Base-by-base conservation (phyloP, 2,888 invertebrate genomes). In the Aporophyla lueneburgensis region DNA sequence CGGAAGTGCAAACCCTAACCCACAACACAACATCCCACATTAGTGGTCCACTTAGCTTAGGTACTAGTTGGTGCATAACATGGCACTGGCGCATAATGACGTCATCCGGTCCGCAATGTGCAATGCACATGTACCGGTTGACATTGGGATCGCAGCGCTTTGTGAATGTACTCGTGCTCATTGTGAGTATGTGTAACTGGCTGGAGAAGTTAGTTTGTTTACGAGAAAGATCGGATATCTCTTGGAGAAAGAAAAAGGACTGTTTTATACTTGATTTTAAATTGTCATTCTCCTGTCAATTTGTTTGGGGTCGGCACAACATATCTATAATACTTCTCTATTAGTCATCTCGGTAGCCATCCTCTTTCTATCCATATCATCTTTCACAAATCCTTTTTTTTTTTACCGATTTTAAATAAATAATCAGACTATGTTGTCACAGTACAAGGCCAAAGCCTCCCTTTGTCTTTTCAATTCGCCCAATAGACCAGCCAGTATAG, bases 41-140 rank as follows among this genome's bases (percentile, higher is more conserved):
- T 63, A 69, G 49, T 70, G 71, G 53, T 56, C 81, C 71, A 83
- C 51, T 78, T 72, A 74, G 70, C 49, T 51, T 63, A 79, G 71
- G 58, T 68, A 63, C 59, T 66, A 65, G 27, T 58, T 68, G 63
- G 78, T 80, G 87, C 84, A 80, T 78, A 72, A 72, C 70, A 71
- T 63, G 65, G 67, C 54, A 81, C 81, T 77, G 82, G 76, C 81
- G 83, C 73, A 74, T 74, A 74, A 80, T 90, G 89, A 89, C 86
- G 90, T 88, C 89, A 90, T 76, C 63, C 75, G 74, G 85, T 69
- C 75, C 76, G 86, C 89, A 89, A 90, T 89, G 79, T 90, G 90
- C 88, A 85, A 62, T 80, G 69, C 89, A 90, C 82, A 89, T 90
- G 90, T 82, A 89, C 89, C 80, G 84, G 90, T 89, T 89, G 90